Conservation (phyloP, 2,797 vertebrate species). For the Pangasius djambal region DNA sequence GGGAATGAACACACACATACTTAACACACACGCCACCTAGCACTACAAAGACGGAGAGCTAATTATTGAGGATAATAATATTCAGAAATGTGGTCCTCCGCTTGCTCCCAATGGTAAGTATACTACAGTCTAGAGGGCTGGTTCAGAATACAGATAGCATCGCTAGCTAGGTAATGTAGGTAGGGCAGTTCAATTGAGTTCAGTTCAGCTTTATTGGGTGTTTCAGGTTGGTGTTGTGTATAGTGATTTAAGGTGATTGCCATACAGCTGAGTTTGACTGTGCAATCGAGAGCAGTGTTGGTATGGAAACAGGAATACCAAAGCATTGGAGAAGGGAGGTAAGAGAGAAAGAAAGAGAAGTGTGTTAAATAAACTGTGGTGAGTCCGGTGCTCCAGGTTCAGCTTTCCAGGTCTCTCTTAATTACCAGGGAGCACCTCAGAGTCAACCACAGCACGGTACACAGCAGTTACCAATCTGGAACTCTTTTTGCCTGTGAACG, state of each 20-base stretch:
- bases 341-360: constrained; percentile 11
- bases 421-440: constrained; percentile 49
- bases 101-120: not conserved
- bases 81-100: constrained; percentile 14
- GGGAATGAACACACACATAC: constrained; percentile 38
- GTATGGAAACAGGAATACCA: constrained; percentile 56
- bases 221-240: constrained; percentile 9
- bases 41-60: constrained; percentile 27
- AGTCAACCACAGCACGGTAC: constrained; percentile 52
- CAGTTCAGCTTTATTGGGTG: constrained; percentile 25
- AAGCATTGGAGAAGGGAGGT: constrained; percentile 11
- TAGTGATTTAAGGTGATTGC: constrained; percentile 36
- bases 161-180: constrained; percentile 16
- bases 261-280: constrained; percentile 18
- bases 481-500: not conserved
- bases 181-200: constrained; percentile 14
- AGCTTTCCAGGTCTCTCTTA: constrained; percentile 55
- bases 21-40: constrained; percentile 31
- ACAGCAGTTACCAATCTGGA: constrained; percentile 37
- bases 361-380: constrained; percentile 33
- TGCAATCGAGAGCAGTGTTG: constrained; percentile 42
- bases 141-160: constrained; percentile 6
- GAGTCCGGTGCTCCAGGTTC: constrained; percentile 56
- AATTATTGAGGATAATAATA: constrained; percentile 42
- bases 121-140: not conserved